Evolutionary conservation across 2,113 vertebrate genomes (phyloP).

Genomic region (Ardeotis arabs): DNA sequence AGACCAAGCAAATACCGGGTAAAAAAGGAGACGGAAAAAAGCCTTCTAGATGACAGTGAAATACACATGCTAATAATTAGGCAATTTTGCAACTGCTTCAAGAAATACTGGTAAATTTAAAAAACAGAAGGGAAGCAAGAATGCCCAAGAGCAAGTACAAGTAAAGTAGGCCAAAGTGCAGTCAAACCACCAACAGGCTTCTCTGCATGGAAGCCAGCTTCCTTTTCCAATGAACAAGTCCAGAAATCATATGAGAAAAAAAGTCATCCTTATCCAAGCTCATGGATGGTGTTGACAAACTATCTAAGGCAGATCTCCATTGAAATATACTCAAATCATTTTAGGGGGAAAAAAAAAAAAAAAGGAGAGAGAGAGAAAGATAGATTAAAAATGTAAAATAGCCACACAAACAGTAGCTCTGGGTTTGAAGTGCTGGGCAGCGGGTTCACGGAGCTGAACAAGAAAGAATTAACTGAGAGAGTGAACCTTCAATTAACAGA

Average conservation of each 20-base stretch:
- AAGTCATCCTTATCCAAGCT: background rate
- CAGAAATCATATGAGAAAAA: background rate
- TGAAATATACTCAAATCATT: background rate
- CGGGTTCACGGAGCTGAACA: background rate
- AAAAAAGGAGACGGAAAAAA: background rate
- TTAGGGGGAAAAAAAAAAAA: too few species aligned
- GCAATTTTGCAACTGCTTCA: background rate
- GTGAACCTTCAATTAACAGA: background rate
- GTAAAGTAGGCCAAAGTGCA: background rate
- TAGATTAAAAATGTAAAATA: background rate
- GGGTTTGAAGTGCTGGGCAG: background rate
- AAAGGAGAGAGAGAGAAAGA: accelerated
- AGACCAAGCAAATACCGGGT: background rate
- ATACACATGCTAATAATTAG: background rate
- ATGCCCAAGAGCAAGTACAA: background rate
- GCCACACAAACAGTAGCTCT: background rate
- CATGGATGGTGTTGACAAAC: background rate
- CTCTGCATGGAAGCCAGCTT: background rate
- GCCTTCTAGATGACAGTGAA: background rate
- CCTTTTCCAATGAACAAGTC: background rate
- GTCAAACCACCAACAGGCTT: background rate
- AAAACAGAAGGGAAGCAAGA: background rate
- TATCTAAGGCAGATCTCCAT: background rate
- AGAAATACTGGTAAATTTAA: background rate
- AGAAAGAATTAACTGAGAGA: background rate